These are phyloP conservation scores for Fabriciana adippe DNA, from an alignment of 2,888 invertebrate genomes.

Conservation along the genomic window DNA sequence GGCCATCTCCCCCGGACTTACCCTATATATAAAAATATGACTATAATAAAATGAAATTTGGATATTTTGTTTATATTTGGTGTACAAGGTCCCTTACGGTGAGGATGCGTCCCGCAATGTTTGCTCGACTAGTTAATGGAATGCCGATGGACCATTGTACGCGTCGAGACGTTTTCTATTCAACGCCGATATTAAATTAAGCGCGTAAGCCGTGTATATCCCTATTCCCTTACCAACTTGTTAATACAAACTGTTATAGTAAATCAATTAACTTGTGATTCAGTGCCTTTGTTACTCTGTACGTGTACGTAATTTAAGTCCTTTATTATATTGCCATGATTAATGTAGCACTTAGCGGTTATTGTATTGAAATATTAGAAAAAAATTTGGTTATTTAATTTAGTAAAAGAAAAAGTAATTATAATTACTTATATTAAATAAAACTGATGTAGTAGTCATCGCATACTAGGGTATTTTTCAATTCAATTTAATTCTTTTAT, in stretches of 20 bases:
- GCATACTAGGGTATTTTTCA: too few species aligned
- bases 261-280: conserved; percentile 40
- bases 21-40: background rate
- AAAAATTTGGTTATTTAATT: background rate
- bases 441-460: too few species aligned
- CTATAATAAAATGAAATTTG: background rate
- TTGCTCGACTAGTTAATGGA: conserved; percentile 78
- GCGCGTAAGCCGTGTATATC: conserved; percentile 54
- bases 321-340: conserved; percentile 23
- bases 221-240: conserved; percentile 52
- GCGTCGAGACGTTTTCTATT: conserved; percentile 69
- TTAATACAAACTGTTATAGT: conserved; percentile 52
- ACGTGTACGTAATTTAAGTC: conserved; percentile 24
- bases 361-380: conserved; percentile 2
- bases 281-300: conserved; percentile 33
- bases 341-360: conserved; percentile 17
- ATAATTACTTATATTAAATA: too few species aligned
- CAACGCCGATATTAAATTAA: conserved; percentile 69
- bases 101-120: conserved; percentile 68
- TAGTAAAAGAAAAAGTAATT: background rate
- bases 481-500: too few species aligned
- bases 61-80: background rate
- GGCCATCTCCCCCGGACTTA: too few species aligned
- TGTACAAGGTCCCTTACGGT: conserved; percentile 48
- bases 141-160: conserved; percentile 75